A percentile compares a stretch with the other conserved stretches of the same genome.
Conservation (phyloP, 2,888 invertebrate species). For the Timema podura region DNA sequence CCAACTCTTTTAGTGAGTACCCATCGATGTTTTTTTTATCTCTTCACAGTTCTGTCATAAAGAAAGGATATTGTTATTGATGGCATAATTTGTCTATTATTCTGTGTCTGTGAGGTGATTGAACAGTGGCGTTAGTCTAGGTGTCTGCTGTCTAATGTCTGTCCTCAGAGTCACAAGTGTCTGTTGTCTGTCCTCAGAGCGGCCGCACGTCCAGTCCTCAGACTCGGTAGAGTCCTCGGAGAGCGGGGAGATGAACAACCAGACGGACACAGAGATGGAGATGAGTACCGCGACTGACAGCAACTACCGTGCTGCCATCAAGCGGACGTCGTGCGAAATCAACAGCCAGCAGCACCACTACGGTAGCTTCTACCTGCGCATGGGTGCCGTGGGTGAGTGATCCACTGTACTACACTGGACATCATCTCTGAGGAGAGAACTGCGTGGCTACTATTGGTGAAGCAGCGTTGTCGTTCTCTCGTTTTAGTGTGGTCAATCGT, state of each 20-base stretch:
- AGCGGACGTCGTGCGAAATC: slow-evolving; percentile 55
- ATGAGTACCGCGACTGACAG: slow-evolving; percentile 35
- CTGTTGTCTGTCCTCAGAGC: slow-evolving; percentile 16
- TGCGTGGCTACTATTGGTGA: no score
- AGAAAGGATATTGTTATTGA: no score
- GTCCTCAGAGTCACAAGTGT: no score
- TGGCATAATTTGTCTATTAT: no score
- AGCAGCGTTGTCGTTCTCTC: no score
- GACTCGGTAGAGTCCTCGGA: slow-evolving; percentile 28
- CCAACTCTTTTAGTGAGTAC: slow-evolving; percentile 33
- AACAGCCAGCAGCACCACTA: slow-evolving; percentile 55
- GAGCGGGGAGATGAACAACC: slow-evolving; percentile 21
- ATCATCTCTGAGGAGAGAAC: no score
- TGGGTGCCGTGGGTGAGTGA: slow-evolving; percentile 80
- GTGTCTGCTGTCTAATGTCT: no score
- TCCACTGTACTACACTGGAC: background rate
- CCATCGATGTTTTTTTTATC: slow-evolving; percentile 16
- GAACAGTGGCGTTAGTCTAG: no score
- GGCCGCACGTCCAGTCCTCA: slow-evolving; percentile 22
- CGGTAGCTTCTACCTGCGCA: slow-evolving; percentile 86
- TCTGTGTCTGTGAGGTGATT: no score
- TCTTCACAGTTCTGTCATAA: no score
- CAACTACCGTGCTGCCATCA: slow-evolving; percentile 45
- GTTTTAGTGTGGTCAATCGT: no score
- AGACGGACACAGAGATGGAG: slow-evolving; percentile 43